These are phyloP conservation scores for Cebidichthys violaceus DNA, from an alignment of 2,113 vertebrate species.

Conservation along the genomic window DNA sequence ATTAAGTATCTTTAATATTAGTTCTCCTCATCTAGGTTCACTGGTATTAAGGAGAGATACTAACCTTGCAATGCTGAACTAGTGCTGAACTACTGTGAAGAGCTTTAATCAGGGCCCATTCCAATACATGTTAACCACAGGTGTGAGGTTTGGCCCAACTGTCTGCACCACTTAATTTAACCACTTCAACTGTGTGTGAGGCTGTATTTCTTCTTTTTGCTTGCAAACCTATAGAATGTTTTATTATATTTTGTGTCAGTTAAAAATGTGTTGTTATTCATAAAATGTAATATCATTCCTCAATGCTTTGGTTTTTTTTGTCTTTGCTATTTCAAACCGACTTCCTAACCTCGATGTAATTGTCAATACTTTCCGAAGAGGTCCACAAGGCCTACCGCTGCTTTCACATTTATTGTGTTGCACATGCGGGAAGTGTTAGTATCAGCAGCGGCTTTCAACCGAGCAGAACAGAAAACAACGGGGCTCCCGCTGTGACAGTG, in stretches of 20 bases:
- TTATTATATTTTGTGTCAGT: not conserved
- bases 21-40: not conserved
- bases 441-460: conserved; percentile 56
- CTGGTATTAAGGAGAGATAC: not conserved
- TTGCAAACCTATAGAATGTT: not conserved
- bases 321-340: conserved; percentile 19
- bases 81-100: not conserved
- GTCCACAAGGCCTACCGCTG: conserved; percentile 20
- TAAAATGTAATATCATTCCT: conserved; percentile 4
- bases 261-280: not conserved
- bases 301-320: not conserved
- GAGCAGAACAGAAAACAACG: conserved; percentile 60
- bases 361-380: conserved; percentile 38
- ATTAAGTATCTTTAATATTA: not conserved
- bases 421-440: conserved; percentile 43
- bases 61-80: not conserved
- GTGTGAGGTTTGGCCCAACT: not conserved
- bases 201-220: not conserved
- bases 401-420: conserved; percentile 46
- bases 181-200: not conserved
- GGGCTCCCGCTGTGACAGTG: conserved; percentile 46
- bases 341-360: conserved; percentile 32
- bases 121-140: not conserved
- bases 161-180: not conserved
- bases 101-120: not conserved